Evolutionary conservation across 2,113 vertebrate species (phyloP), one percentile per base, ranked within the genome.

Genomic region (Petaurus breviceps): DNA sequence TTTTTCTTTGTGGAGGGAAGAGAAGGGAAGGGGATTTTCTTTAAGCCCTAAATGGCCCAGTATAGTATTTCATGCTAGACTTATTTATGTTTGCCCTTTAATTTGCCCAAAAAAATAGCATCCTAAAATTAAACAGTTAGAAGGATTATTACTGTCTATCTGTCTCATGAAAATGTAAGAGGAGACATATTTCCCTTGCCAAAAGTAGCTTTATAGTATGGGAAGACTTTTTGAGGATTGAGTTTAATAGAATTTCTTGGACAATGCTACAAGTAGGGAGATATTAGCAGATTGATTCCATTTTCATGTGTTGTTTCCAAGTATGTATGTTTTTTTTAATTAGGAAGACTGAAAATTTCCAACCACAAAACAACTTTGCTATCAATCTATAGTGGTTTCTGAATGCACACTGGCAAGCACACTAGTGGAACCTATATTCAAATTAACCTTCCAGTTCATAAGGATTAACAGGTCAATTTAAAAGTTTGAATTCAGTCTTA

Each of bases 201-300:
- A 22, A 90, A 90, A 84, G 9, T 51, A 57, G 49, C 50, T 95
- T 50, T 90, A 19, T 16, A 77, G 0, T 26, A 0, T 89, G 23
- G 6, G 68, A 84, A 84, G n/a, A 23, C n/a, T 84, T 68, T n/a
- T 37, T 43, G 24, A 51, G 46, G 22, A 23, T 52, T 3, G 8
- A 92, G n/a, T 22, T 96, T 28, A 53, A 52, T 31, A 92, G 28
- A 96, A 84, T 91, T 43, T 14, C 95, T 92, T 93, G 37, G 10
- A 51, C 1, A 92, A 24, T 92, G n/a, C 16, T 51, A 94, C 50
- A 94, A 90, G 92, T 93, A 84, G 89, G 23, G 3, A 68, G 95
- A 93, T 2, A 84, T 37, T 95, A 95, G 54, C 94, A 89, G 51
- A 2, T 89, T 0, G 92, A 43, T 52, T 91, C 91, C 91, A 22